phyloP scores from a whole-genome alignment of 2,888 invertebrate species.

The Acronicta alni region DNA sequence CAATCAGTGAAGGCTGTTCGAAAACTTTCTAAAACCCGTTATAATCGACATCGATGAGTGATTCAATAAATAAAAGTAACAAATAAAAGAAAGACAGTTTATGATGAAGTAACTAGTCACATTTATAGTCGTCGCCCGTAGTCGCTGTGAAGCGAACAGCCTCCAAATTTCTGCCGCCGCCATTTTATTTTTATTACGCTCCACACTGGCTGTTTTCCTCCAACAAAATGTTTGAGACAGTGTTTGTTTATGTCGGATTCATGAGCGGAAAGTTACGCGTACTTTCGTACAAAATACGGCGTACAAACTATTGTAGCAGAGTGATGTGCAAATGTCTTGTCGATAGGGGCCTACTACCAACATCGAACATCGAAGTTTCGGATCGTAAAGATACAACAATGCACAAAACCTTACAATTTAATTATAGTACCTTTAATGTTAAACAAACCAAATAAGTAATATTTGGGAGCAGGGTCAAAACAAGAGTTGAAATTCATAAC shows the following conservation, averaged over 20 bases:
- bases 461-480: too few species aligned
- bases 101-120: constrained; percentile 76
- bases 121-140: constrained; percentile 77
- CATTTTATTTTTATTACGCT: constrained; percentile 73
- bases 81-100: constrained; percentile 76
- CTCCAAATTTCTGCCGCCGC: constrained; percentile 89
- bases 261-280: constrained; percentile 42
- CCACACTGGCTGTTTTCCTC: constrained; percentile 79
- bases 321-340: too few species aligned
- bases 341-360: too few species aligned
- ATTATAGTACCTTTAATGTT: too few species aligned
- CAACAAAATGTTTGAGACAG: constrained; percentile 89
- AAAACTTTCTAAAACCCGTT: constrained; percentile 88
- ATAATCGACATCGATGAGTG: constrained; percentile 75
- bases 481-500: too few species aligned
- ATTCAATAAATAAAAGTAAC: constrained; percentile 72
- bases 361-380: too few species aligned
- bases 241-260: constrained; percentile 91
- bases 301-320: too few species aligned
- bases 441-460: too few species aligned
- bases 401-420: too few species aligned
- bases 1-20: constrained; percentile 91
- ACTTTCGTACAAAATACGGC: constrained; percentile 23
- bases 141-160: constrained; percentile 88
- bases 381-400: too few species aligned